phyloP scores from a whole-genome alignment of 2,113 vertebrate genomes.

The Pan troglodytes region NHGRI_mPanTro3-v2.1_pri NC_072412.2:29576501-29577000 shows the following conservation, averaged over 20 bases:
- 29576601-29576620: slow-evolving; percentile 64
- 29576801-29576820: background rate
- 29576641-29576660: slow-evolving; percentile 61
- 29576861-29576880: background rate
- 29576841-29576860: background rate
- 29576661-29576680: slow-evolving; percentile 43
- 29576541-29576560: slow-evolving; percentile 52
- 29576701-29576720: slow-evolving; percentile 2
- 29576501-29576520: background rate
- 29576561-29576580: slow-evolving; percentile 41
- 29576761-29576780: background rate
- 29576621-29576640: slow-evolving; percentile 69
- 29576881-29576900: background rate
- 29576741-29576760: background rate
- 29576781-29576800: background rate
- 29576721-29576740: background rate
- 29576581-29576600: slow-evolving; percentile 59
- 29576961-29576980: background rate
- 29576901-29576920: background rate
- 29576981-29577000: background rate
- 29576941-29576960: background rate
- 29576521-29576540: slow-evolving; percentile 11
- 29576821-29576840: background rate
- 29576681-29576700: slow-evolving; percentile 27
- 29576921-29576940: background rate